Evolutionary conservation across 2,113 vertebrate genomes (phyloP).

Genomic region (Pelecanoides urinatrix): DNA sequence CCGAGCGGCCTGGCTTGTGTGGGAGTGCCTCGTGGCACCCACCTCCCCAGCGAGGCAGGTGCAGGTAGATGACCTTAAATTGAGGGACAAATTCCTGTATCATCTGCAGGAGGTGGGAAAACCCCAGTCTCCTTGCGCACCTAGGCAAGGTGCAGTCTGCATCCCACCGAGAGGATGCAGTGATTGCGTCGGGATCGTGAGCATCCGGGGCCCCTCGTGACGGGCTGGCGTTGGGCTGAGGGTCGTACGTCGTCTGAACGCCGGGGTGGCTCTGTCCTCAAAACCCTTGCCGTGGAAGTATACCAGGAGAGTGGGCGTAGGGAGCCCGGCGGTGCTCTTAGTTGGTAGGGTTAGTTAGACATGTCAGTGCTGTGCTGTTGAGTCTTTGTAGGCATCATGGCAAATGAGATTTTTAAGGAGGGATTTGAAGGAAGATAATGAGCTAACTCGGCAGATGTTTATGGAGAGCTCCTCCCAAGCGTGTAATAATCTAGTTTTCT

Average conservation of each 20-base stretch:
- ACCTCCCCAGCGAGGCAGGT: not conserved
- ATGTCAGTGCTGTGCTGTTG: not conserved
- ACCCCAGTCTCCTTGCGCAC: not conserved
- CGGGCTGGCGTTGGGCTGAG: not conserved
- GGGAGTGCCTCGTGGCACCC: not conserved
- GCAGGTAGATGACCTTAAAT: not conserved
- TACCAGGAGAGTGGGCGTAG: not conserved
- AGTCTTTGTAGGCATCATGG: not conserved
- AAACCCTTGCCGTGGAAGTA: accelerated
- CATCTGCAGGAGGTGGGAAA: not conserved
- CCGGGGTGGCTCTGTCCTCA: not conserved
- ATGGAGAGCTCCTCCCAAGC: conserved; percentile 45
- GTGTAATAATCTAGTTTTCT: conserved; percentile 25
- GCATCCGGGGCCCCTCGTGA: not conserved
- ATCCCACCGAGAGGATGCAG: not conserved
- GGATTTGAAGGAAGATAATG: conserved; percentile 50
- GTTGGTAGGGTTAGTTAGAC: not conserved
- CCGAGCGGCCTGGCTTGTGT: not conserved
- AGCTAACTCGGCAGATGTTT: conserved; percentile 55
- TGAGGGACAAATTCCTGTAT: not conserved
- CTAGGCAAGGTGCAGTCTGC: accelerated
- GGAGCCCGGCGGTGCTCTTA: not conserved
- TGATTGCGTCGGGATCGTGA: accelerated
- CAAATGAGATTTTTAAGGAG: conserved; percentile 43
- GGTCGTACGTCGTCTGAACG: not conserved